Evolutionary conservation across 2,797 vertebrate genomes (phyloP), one percentile per base, ranked within the genome.

Genomic region (Leuciscus waleckii): DNA sequence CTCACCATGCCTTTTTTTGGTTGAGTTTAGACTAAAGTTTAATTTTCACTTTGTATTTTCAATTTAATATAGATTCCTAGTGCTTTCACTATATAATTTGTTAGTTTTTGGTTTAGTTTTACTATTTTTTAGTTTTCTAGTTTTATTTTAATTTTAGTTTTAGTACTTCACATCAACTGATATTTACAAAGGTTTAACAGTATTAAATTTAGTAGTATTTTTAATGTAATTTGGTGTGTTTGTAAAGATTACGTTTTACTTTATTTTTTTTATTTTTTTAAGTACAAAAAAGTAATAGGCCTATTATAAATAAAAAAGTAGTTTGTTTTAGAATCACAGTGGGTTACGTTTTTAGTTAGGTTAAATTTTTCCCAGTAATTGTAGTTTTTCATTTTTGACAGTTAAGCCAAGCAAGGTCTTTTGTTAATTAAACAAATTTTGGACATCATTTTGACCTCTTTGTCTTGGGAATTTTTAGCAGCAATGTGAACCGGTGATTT

Each of bases 1-100:
- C 21, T 58, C 21, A 56, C 94, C 90, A 93, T 93, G 93, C 93
- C 90, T 90, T 93, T 93, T 29, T 70, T 7, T 13, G 16, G 61
- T 78, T 79, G 7, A 54, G 19, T 41, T n/a, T 21, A 5, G 4
- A 21, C 51, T 56, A 14, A 16, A 51, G 1, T 23, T 23, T 9
- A 7, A 3, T 23, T 56, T 56, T 56, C 8, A 23, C 21, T 58
- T 19, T 58, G 1, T 23, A 56, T 23, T 56, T 56, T 67, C 13
- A 67, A n/a, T 37, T 39, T 68, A 16, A 35, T 35, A 32, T n/a
- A 29, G 61, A 4, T 61, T 61, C 11, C n/a, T 61, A 61, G 58
- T n/a, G n/a, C 58, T 11, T 63, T 29, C 5, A 63, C 11, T 63
- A 2, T 63, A 29, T 14, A 5, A 14, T n/a, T 10, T 61, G 23